Evolutionary conservation across 1,140 invertebrate species (phyloP), one percentile per base, ranked within the genome.

Genomic region (Diorhabda sublineata): DNA sequence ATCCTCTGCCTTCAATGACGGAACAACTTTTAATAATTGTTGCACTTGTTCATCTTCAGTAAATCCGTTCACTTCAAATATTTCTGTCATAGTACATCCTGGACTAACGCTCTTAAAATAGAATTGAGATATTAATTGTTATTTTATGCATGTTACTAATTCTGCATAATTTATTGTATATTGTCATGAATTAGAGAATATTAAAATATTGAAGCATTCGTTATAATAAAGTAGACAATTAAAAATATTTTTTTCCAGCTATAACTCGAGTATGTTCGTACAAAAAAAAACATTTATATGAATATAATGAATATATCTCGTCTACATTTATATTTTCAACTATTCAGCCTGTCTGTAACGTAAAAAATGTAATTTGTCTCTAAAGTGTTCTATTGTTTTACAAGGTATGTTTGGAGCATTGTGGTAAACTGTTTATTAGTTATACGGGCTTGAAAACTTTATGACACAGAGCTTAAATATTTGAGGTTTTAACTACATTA

Each of bases 1-100:
- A 66, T 89, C 87, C 3, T 79, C 69, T 0, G 70, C 26, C 26
- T 65, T 44, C 41, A 73, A 66, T 5, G 5, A 44, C 2, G 65
- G 57, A 4, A 45, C 56, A 3, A 52, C 3, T 42, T 65, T 65
- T 6, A 65, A 26, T 52, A 52, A 52, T 52, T 52, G 6, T 43
- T 2, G 4, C 2, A 4, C 45, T 5, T 63, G 42, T 11, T 61
- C 52, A 7, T 26, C 41, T 42, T 59, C 26, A n/a, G 26, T 11
- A 6, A 43, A 58, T 5, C 67, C 67, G 58, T 47, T 62, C 3
- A 45, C 67, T 56, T 44, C 45, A 8, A 62, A 26, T 42, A 68
- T 62, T 11, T 68, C 66, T 0, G 70, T 64, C 3, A 9, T 41
- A 4, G 64, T 61, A 7, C 41, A 8, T 43, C 70, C 70, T 42